Evolutionary conservation across 2,797 vertebrate genomes (phyloP).

Genomic region (Cyprinella venusta): DNA sequence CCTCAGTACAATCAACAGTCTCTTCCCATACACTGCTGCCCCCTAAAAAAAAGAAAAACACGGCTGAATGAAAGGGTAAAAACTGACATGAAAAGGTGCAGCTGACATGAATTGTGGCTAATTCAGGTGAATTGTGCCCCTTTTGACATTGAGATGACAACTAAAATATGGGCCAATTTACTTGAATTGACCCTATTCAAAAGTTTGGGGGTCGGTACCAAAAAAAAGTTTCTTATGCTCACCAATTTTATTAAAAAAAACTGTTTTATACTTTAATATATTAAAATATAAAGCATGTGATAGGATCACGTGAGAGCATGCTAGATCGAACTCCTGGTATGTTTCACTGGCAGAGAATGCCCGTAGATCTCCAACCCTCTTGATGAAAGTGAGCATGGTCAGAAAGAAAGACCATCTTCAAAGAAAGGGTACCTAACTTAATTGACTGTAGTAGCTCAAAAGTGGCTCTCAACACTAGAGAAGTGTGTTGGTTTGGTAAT

Average conservation of each 20-base stretch:
- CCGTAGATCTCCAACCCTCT: neutral
- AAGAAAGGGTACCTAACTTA: neutral
- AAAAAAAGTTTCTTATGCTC: neutral
- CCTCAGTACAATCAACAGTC: slow-evolving; percentile 42
- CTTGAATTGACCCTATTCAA: neutral
- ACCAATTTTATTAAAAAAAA: neutral
- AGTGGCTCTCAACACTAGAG: neutral
- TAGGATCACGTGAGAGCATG: neutral
- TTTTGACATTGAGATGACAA: slow-evolving; percentile 2
- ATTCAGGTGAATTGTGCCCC: neutral
- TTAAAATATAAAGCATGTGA: neutral
- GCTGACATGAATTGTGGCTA: slow-evolving; percentile 27
- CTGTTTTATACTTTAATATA: neutral
- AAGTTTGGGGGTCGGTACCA: neutral
- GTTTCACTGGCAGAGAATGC: neutral
- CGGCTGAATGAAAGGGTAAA: slow-evolving; percentile 3
- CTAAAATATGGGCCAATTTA: slow-evolving; percentile 1
- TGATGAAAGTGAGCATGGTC: neutral
- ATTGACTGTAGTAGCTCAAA: neutral
- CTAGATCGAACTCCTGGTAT: no score
- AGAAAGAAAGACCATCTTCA: neutral
- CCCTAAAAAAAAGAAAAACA: slow-evolving; percentile 20
- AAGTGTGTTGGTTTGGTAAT: neutral
- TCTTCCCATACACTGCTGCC: slow-evolving; percentile 29
- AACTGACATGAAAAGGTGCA: neutral